phyloP scores from a whole-genome alignment of 1,140 invertebrate genomes.

The Kradibia gibbosae region DNA sequence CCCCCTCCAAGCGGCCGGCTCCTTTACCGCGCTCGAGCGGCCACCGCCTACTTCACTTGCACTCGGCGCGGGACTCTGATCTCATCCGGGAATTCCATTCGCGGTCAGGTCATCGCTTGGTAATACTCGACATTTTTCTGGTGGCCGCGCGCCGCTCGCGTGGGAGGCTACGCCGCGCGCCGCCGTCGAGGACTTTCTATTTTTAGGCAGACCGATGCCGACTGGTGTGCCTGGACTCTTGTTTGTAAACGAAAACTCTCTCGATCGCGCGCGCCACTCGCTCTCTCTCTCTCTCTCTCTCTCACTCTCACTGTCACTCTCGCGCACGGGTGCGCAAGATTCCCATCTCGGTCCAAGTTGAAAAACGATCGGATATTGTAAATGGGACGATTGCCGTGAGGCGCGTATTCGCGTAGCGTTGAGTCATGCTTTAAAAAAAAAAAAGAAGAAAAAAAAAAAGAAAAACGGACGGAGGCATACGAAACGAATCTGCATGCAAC shows the following conservation, averaged over 20 bases:
- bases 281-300: neutral
- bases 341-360: neutral
- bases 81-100: conserved; percentile 63
- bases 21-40: neutral
- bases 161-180: neutral
- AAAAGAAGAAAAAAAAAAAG: too few relatives aligned
- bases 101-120: conserved; percentile 51
- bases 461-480: too few relatives aligned
- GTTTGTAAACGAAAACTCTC: conserved; percentile 33
- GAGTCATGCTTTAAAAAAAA: conserved; percentile 1
- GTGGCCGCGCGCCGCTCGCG: neutral
- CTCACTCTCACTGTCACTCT: too few relatives aligned
- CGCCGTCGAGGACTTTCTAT: conserved; percentile 41
- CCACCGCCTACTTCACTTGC: conserved; percentile 52
- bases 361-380: neutral
- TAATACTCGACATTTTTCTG: conserved; percentile 2
- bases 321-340: neutral
- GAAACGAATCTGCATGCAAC: neutral
- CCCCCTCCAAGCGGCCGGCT: neutral
- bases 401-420: conserved; percentile 2
- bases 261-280: too few relatives aligned
- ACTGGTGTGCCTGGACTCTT: conserved; percentile 4
- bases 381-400: neutral
- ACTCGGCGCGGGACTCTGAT: conserved; percentile 58
- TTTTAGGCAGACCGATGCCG: neutral